Conservation (phyloP, 2,888 invertebrate genomes). For the Meandrusa payeni region DNA sequence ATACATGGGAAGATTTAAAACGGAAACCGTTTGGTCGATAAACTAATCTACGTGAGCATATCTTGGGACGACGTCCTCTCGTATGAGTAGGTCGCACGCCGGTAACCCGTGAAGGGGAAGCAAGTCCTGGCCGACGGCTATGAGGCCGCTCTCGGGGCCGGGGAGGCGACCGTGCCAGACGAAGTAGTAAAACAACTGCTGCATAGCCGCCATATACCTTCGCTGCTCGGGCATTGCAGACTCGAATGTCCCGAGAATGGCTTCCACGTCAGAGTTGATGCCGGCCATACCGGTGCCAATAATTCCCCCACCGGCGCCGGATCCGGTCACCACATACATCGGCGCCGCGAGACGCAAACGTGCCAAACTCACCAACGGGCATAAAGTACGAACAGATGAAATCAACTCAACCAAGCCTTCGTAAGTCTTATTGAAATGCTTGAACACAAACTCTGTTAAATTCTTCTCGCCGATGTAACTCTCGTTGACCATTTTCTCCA, state of each 20-base stretch:
- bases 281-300: slow-evolving; percentile 59
- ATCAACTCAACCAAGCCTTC: slow-evolving; percentile 86
- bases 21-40: slow-evolving; percentile 1
- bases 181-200: slow-evolving; percentile 90
- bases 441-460: slow-evolving; percentile 82
- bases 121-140: slow-evolving; percentile 87
- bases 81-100: slow-evolving; percentile 89
- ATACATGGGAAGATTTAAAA: slow-evolving; percentile 22
- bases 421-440: slow-evolving; percentile 85
- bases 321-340: slow-evolving; percentile 87
- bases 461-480: slow-evolving; percentile 84
- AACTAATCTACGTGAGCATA: slow-evolving; percentile 88
- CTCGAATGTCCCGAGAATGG: slow-evolving; percentile 89
- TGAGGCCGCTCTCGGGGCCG: slow-evolving; percentile 81
- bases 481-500: slow-evolving; percentile 82
- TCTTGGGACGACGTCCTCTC: slow-evolving; percentile 86
- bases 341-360: slow-evolving; percentile 83
- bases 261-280: slow-evolving; percentile 85
- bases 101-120: slow-evolving; percentile 83
- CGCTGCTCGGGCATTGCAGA: slow-evolving; percentile 87
- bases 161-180: slow-evolving; percentile 88
- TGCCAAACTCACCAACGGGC: slow-evolving; percentile 87
- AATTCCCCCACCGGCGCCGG: slow-evolving; percentile 74
- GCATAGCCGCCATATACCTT: slow-evolving; percentile 88
- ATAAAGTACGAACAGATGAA: slow-evolving; percentile 89